Conservation (phyloP, 1,140 invertebrate genomes). For the Panagrolaimus sp. region DNA sequence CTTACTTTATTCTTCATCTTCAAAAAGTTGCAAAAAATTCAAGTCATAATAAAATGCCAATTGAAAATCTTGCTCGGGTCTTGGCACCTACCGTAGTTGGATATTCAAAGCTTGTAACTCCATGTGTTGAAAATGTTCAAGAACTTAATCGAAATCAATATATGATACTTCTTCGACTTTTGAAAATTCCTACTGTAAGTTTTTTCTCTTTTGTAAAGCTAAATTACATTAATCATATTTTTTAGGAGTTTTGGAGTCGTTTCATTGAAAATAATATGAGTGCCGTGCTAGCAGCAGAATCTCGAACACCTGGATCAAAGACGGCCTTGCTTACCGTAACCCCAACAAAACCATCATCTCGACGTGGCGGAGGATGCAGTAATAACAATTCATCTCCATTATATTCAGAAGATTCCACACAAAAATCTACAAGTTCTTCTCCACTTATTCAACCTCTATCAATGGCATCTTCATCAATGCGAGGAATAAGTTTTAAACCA, state of each 20-base stretch:
- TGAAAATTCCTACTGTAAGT: background rate
- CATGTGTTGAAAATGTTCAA: background rate
- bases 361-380: background rate
- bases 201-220: too few relatives aligned
- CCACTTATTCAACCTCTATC: background rate
- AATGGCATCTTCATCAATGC: too few relatives aligned
- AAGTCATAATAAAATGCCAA: conserved; percentile 27
- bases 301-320: conserved; percentile 2
- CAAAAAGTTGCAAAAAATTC: conserved; percentile 62
- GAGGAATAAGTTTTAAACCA: too few relatives aligned
- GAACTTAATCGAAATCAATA: background rate
- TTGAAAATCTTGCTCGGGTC: conserved; percentile 20
- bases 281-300: background rate
- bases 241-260: background rate
- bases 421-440: background rate
- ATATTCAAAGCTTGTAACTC: background rate
- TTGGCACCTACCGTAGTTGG: conserved; percentile 23
- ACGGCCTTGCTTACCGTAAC: background rate
- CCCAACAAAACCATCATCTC: background rate
- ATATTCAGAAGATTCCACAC: background rate
- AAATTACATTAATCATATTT: too few relatives aligned
- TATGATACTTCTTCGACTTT: background rate
- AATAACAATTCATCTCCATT: background rate
- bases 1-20: conserved; percentile 77
- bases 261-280: background rate